phyloP scores from a whole-genome alignment of 2,888 invertebrate species.

The Linnaemya vulpina region DNA sequence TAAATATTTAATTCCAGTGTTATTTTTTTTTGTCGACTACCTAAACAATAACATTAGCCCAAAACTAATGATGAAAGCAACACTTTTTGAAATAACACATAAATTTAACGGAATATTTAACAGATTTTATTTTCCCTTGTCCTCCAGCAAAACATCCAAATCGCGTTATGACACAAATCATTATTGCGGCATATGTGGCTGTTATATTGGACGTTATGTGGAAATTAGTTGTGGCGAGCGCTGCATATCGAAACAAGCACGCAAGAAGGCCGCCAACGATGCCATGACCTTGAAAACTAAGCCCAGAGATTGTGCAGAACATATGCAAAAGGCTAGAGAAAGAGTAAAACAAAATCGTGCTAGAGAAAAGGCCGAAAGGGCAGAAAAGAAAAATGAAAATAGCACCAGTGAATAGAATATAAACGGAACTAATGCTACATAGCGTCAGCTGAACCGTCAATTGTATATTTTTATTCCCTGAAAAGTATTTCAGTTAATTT shows the following conservation, averaged over 20 bases:
- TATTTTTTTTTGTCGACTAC: too few relatives aligned
- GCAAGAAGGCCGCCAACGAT: slow-evolving; percentile 76
- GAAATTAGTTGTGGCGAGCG: slow-evolving; percentile 75
- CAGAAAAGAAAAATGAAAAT: slow-evolving; percentile 27
- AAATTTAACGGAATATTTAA: too few relatives aligned
- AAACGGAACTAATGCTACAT: not conserved
- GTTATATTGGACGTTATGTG: slow-evolving; percentile 79
- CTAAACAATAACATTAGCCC: too few relatives aligned
- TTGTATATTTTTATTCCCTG: too few relatives aligned
- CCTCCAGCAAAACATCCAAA: slow-evolving; percentile 76
- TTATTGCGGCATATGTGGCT: slow-evolving; percentile 81
- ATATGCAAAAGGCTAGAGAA: slow-evolving; percentile 76
- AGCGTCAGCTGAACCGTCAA: not conserved
- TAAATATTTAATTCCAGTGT: too few relatives aligned
- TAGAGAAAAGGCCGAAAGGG: slow-evolving; percentile 70
- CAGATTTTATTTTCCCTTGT: not conserved
- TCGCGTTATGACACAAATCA: slow-evolving; percentile 80
- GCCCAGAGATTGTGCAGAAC: slow-evolving; percentile 77
- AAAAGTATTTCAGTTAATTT: too few relatives aligned
- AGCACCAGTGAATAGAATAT: not conserved
- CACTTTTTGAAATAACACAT: too few relatives aligned
- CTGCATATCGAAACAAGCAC: slow-evolving; percentile 76
- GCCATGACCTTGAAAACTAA: slow-evolving; percentile 76
- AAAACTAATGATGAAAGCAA: too few relatives aligned
- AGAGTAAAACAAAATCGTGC: slow-evolving; percentile 73